phyloP scores from a whole-genome alignment of 23 tunicate genomes.

The Corella eumyota region DNA sequence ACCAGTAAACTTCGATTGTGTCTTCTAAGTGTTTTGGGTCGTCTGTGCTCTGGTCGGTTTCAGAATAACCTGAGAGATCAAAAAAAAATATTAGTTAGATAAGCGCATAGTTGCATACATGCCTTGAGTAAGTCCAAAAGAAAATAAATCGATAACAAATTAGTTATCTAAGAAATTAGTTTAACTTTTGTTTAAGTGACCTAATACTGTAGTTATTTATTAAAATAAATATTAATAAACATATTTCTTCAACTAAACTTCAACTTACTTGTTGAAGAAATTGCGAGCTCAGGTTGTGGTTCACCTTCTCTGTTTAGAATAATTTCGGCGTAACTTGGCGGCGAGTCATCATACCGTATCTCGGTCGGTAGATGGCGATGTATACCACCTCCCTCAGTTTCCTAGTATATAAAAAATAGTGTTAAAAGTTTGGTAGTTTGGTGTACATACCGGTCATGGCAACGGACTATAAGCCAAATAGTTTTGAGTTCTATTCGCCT shows the following conservation, averaged over 20 bases:
- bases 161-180: background rate
- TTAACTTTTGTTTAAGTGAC: background rate
- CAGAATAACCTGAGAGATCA: background rate
- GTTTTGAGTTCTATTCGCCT: too few species aligned
- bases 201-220: background rate
- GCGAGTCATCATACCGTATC: background rate
- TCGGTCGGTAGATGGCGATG: background rate
- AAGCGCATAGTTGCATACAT: background rate
- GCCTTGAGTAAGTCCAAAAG: background rate
- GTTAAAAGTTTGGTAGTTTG: too few species aligned
- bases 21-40: conserved; percentile 14
- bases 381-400: background rate
- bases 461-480: too few species aligned
- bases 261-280: background rate
- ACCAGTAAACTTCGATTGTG: conserved; percentile 20
- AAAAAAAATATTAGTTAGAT: background rate
- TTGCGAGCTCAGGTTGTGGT: background rate
- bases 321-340: background rate
- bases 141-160: background rate
- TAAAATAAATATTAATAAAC: too few species aligned
- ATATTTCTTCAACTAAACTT: too few species aligned
- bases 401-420: background rate
- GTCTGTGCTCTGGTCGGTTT: conserved; percentile 1
- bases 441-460: too few species aligned
- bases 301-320: background rate